phyloP scores from a whole-genome alignment of 1,140 invertebrate genomes.

The Diachasmimorpha longicaudata region DNA sequence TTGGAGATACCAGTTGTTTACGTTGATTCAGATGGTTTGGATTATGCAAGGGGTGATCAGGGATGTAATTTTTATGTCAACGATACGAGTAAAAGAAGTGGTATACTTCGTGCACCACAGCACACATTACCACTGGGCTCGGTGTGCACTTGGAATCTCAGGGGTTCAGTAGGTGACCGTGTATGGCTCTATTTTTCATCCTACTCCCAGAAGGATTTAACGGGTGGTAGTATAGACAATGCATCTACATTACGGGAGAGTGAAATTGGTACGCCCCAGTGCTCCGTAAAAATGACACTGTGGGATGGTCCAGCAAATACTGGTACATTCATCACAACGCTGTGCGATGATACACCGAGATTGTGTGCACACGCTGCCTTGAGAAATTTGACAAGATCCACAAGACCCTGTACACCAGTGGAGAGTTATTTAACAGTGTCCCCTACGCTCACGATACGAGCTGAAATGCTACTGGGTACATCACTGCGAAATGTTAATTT shows the following conservation, averaged over 20 bases:
- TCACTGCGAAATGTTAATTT: constrained; percentile 64
- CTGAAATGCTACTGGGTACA: constrained; percentile 61
- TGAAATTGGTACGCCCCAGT: constrained; percentile 33
- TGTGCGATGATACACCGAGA: constrained; percentile 78
- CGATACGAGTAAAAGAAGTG: constrained; percentile 62
- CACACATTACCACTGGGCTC: constrained; percentile 85
- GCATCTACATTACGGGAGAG: constrained; percentile 56
- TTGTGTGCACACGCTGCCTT: constrained; percentile 83
- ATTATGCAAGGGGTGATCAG: constrained; percentile 68
- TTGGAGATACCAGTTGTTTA: constrained; percentile 87
- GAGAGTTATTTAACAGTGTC: constrained; percentile 81
- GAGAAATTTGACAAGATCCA: constrained; percentile 74
- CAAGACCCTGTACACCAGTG: constrained; percentile 75
- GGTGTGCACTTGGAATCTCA: constrained; percentile 85
- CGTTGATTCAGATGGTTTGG: constrained; percentile 79
- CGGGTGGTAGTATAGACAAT: constrained; percentile 52
- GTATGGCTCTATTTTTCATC: constrained; percentile 89
- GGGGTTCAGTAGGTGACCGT: constrained; percentile 76
- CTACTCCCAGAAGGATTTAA: constrained; percentile 75
- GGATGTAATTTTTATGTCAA: constrained; percentile 64
- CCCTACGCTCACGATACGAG: constrained; percentile 59
- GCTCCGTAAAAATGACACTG: constrained; percentile 50
- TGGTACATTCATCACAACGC: constrained; percentile 65
- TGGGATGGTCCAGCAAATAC: constrained; percentile 55
- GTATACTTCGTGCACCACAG: constrained; percentile 75